Evolutionary conservation across 1,140 invertebrate species (phyloP), one percentile per base, ranked within the genome.

Genomic region (Bemisia tabaci): DNA sequence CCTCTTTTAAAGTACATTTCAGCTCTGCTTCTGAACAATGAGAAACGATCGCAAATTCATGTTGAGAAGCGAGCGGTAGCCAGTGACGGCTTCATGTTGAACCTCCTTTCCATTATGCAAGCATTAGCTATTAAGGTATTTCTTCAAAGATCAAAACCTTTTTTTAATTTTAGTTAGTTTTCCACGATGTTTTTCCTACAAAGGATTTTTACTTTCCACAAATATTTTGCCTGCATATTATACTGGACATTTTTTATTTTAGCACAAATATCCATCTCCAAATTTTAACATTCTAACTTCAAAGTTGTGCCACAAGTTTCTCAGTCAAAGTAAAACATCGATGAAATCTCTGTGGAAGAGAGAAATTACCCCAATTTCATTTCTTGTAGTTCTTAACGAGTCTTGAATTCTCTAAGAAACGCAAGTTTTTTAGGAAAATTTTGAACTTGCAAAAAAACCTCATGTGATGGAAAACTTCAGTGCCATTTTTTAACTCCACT

Each of bases 41-140:
- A 92, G 69, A 92, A 93, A 71, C 82, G 94, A 61, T 85, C 92
- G 5, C 94, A 96, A 77, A 83, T 97, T 71, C 88, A 94, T 76
- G 88, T 86, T 33, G 93, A 97, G 75, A 91, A 94, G 72, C 82
- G 87, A 69, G 79, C 87, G 0, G 81, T 95, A 0, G 90, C 92
- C 27, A 88, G 90, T 12, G 94, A 98, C 78, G 94, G 95, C 1
- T 95, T 95, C 74, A 94, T 97, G 87, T 77, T 98, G 33, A 98
- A 98, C 80, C 77, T 98, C 2, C 82, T 97, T 66, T 89, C 89
- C 60, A 89, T 97, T 17, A 76, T 98, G 63, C 94, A 97, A 77
- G 84, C 90, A 22, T 68, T 74, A 21, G 69, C 72, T 25, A 61
- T 72, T 2, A 74, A 73, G 67, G 72, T 73, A 67, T 22, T 59